Conservation (phyloP, 2,797 vertebrate species). For the Tragopan temminckii region DNA sequence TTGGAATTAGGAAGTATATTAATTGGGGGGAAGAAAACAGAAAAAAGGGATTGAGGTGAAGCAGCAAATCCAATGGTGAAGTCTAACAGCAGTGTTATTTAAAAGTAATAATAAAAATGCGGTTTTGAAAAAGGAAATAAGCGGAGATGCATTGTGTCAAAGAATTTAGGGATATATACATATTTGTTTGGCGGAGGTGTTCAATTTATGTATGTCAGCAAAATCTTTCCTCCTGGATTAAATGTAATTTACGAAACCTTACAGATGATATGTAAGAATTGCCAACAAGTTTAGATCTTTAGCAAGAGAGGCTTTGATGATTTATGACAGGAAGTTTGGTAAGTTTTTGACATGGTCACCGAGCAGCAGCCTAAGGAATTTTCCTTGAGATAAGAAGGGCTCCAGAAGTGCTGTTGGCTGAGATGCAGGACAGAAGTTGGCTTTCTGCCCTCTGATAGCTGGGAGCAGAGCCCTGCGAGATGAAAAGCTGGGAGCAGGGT, state of each 20-base stretch:
- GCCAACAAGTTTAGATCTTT: neutral
- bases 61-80: conserved; percentile 28
- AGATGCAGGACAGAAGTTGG: neutral
- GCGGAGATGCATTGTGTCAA: neutral
- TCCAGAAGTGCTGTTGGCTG: neutral
- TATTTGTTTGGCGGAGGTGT: neutral
- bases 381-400: neutral
- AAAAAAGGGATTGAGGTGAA: conserved; percentile 47
- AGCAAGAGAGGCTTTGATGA: neutral
- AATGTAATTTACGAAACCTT: neutral
- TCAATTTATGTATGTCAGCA: neutral
- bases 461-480: fast-evolving
- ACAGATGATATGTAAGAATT: neutral
- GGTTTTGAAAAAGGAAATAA: neutral
- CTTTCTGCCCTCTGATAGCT: fast-evolving
- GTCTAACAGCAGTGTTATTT: conserved; percentile 8
- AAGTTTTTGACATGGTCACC: neutral
- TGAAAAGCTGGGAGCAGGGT: neutral
- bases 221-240: neutral
- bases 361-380: neutral
- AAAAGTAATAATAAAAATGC: neutral
- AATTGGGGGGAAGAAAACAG: conserved; percentile 4
- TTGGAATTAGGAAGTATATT: conserved; percentile 58
- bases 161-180: neutral
- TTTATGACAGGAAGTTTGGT: neutral